Base-by-base conservation (phyloP, 2,113 vertebrate species). In the Cnemophilus loriae region DNA sequence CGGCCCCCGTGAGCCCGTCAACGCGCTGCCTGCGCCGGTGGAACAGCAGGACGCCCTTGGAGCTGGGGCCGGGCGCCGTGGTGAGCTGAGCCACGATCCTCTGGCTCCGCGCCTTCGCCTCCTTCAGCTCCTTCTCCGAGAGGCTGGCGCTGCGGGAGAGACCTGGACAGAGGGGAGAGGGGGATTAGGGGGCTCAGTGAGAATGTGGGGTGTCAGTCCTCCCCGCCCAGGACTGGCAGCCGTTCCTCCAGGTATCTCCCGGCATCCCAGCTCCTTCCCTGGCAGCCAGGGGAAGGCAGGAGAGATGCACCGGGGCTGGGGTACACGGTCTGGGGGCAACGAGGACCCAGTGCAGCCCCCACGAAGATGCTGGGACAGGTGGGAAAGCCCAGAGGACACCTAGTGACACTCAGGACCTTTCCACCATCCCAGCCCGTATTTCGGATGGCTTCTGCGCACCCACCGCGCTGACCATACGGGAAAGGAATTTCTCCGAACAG, bases 21-120 rank as follows among this genome's bases (percentile, higher is more conserved):
- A 99, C 98, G 16, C 99, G 98, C 94, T 99, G 98, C 96, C 98
- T 98, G 89, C 99, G 99, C 32, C 99, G 97, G 96, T 99, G 98
- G 97, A 99, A 99, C 82, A 99, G 98, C 96, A 99, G 98, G 35
- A 99, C 99, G 0, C 99, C 99, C 61, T 98, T 98, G 82, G 99
- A 99, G 95, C 97, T 98, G 96, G 98, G 97, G 95, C 98, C 97
- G 21, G 98, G 98, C 0, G 99, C 98, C 46, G 99, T 97, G 64
- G 98, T 99, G 94, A 99, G 98, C 97, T 99, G 99, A 22, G 99
- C 98, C 8, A 98, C 99, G 3, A 99, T 99, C 97, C 98, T 98
- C 90, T 98, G 99, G 96, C 99, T 99, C 86, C 97, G 97, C 0
- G 98, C 98, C 35, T 99, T 98, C 11, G 99, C 99, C 96, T 99